These are phyloP conservation scores for Sander lucioperca DNA, from an alignment of 2,113 vertebrate genomes.

Conservation along the genomic window DNA sequence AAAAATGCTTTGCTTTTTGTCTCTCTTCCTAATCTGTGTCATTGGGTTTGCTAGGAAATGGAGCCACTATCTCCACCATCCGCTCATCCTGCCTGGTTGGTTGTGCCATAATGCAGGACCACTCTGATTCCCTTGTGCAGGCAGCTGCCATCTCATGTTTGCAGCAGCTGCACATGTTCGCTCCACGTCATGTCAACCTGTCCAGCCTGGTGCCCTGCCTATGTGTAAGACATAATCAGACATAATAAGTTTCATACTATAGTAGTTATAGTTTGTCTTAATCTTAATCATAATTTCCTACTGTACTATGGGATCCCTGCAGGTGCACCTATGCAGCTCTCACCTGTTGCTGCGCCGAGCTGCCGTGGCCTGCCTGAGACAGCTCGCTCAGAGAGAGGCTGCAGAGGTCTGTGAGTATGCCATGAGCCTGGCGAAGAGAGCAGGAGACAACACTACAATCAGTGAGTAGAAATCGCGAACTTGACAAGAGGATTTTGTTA, in stretches of 20 bases:
- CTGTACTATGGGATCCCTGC: constrained; percentile 13
- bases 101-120: constrained; percentile 99
- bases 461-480: constrained; percentile 85
- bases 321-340: constrained; percentile 98
- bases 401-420: constrained; percentile 98
- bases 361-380: constrained; percentile 95
- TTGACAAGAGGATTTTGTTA: not conserved
- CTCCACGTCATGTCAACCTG: constrained; percentile 96
- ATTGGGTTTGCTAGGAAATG: constrained; percentile 86
- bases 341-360: constrained; percentile 95
- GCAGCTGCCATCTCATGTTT: constrained; percentile 98
- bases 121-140: constrained; percentile 97
- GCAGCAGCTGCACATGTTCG: constrained; percentile 99
- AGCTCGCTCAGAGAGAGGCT: constrained; percentile 96
- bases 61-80: constrained; percentile 95
- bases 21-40: not conserved
- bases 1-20: constrained; percentile 8
- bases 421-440: constrained; percentile 93
- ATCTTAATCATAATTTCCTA: not conserved
- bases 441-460: constrained; percentile 87
- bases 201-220: constrained; percentile 98
- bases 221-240: constrained; percentile 69
- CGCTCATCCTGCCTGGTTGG: constrained; percentile 98
- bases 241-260: not conserved
- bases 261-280: not conserved